These are phyloP conservation scores for Diorhabda elongata DNA, from an alignment of 1,140 invertebrate species.

Conservation along the genomic window DNA sequence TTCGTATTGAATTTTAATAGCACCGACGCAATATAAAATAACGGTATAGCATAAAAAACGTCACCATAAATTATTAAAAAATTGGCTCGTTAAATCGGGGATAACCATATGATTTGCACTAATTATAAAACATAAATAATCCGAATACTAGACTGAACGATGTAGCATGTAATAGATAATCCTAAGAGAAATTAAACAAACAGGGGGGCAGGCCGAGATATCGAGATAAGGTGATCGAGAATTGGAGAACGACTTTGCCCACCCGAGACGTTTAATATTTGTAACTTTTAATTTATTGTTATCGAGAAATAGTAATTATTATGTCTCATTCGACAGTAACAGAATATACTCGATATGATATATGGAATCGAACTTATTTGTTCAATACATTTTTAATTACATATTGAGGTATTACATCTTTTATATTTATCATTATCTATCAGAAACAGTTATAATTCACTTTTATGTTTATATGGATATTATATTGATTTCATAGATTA, in stretches of 20 bases:
- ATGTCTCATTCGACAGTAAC: conserved; percentile 22
- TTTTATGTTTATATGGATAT: too few species aligned
- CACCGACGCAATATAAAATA: too few species aligned
- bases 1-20: too few species aligned
- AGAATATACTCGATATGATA: background rate
- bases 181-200: conserved; percentile 32
- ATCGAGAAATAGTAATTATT: conserved; percentile 36
- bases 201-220: conserved; percentile 35
- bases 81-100: too few species aligned
- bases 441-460: background rate
- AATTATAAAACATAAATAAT: too few species aligned
- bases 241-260: conserved; percentile 41
- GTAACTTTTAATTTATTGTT: conserved; percentile 33
- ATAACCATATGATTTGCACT: too few species aligned
- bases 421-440: background rate
- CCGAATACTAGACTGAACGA: background rate
- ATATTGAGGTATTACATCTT: background rate
- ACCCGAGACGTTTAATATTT: conserved; percentile 35
- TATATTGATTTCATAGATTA: too few species aligned
- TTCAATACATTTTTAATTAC: conserved; percentile 1
- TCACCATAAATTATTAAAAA: too few species aligned
- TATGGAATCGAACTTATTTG: background rate
- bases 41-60: too few species aligned
- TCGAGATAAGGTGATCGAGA: conserved; percentile 35
- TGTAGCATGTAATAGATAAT: conserved; percentile 29